Percentiles rank a stretch among this genome's conserved stretches.
Conservation (phyloP, 2,797 vertebrate genomes). For the Tinamus major region DNA sequence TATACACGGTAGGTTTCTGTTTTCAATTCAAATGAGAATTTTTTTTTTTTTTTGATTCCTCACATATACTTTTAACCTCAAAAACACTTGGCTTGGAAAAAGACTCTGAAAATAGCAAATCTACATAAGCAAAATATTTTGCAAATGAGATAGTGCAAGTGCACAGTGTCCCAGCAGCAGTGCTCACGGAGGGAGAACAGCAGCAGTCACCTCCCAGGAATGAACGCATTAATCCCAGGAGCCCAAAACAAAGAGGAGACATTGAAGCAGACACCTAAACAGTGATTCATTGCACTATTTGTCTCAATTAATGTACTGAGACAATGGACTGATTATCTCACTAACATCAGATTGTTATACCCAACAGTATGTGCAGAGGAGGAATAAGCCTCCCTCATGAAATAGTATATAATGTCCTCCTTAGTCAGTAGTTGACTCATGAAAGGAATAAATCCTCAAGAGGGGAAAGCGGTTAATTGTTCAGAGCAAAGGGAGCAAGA, state of each 20-base stretch:
- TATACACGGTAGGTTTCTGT: not conserved
- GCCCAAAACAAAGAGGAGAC: slow-evolving; percentile 31
- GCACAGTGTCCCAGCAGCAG: not conserved
- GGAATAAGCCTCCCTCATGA: not conserved
- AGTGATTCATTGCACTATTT: slow-evolving; percentile 48
- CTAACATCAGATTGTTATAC: not conserved
- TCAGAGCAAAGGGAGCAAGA: not conserved
- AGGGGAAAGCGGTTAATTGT: not conserved
- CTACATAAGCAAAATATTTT: slow-evolving; percentile 43
- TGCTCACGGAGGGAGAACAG: not conserved
- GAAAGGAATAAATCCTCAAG: not conserved
- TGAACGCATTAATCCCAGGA: slow-evolving; percentile 18
- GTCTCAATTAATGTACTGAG: slow-evolving; percentile 43
- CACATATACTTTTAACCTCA: slow-evolving; percentile 22
- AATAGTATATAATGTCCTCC: not conserved
- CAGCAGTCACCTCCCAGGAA: slow-evolving; percentile 5
- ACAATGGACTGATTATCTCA: slow-evolving; percentile 51
- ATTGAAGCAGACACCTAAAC: slow-evolving; percentile 42
- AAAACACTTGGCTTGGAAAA: not conserved
- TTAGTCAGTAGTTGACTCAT: not conserved
- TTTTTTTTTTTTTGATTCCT: not conserved
- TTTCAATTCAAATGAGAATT: not conserved
- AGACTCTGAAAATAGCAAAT: slow-evolving; percentile 35
- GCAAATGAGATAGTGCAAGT: slow-evolving; percentile 1
- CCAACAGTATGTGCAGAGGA: not conserved